Base-by-base conservation (phyloP, 2,888 invertebrate genomes). In the Crocallis elinguaria region DNA sequence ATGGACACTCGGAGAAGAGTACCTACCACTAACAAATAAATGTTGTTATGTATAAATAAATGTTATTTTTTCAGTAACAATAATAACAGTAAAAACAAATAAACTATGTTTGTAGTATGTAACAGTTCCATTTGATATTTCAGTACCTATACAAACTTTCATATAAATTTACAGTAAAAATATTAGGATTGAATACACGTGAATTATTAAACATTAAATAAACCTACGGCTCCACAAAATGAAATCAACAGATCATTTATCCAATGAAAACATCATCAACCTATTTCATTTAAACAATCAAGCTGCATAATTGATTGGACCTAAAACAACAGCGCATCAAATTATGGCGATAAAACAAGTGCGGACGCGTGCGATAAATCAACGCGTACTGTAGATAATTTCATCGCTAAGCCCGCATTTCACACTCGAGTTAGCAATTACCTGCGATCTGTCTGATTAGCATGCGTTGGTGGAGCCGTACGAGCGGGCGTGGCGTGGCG, bases 341-440 rank as follows among this genome's bases (percentile, higher is more conserved):
- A 23, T 49, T 12, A 23, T 43, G 13, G 13, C 16, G 37, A 46
- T 41, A 35, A 54, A 54, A 49, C 44, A 27, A 35, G 44, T 39
- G 13, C 69, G 75, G 75, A 76, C 79, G 82, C 78, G 68, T 75
- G 66, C 69, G 70, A 79, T 83, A 77, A 80, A 82, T 87, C 82
- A 83, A 67, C 75, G 78, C 81, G 79, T 84, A 84, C 77, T 84
- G 82, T 82, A 83, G 85, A 88, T 88, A 87, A 88, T 88, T 88
- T 87, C 77, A 84, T 85, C 82, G 82, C 83, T 85, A 84, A 87
- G 82, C 87, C 88, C 86, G 88, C 86, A 87, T 86, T 87, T 87
- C 88, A 84, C 87, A 86, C 87, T 87, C 77, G 77, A 84, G 73
- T 82, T 82, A 77, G 84, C 88, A 89, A 89, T 89, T 87, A 88